Percentiles rank a stretch among this genome's conserved stretches.
Evolutionary conservation across 2,888 invertebrate genomes (phyloP).

Genomic region (Ectemnius continuus): DNA sequence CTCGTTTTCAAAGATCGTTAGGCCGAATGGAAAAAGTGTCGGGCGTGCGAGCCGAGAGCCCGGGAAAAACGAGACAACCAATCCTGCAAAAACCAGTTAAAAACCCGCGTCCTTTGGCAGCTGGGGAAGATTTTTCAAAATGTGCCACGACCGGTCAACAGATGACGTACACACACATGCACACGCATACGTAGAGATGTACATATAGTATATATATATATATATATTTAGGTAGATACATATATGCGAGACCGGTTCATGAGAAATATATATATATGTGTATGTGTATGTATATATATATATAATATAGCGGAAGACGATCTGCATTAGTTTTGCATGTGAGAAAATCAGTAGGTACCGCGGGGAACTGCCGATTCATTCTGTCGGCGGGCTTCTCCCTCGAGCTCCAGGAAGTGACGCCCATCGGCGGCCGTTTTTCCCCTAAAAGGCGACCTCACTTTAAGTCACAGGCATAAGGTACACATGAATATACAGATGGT

Average conservation of each 20-base stretch:
- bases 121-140: not conserved
- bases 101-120: not conserved
- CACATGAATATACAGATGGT: conserved; percentile 21
- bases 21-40: conserved; percentile 27
- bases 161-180: conserved; percentile 70
- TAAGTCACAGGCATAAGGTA: conserved; percentile 45
- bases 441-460: conserved; percentile 69
- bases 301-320: conserved; percentile 51
- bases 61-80: conserved; percentile 6
- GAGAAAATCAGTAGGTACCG: conserved; percentile 82
- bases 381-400: conserved; percentile 86
- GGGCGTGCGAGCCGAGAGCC: conserved; percentile 11
- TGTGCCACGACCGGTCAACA: conserved; percentile 62
- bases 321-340: conserved; percentile 52
- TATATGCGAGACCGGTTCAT: conserved; percentile 11
- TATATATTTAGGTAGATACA: conserved; percentile 46
- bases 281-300: conserved; percentile 41
- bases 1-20: conserved; percentile 48
- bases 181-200: conserved; percentile 69
- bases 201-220: conserved; percentile 43
- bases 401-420: conserved; percentile 67
- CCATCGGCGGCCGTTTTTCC: conserved; percentile 71
- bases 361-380: conserved; percentile 91
- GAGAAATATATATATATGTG: conserved; percentile 12
- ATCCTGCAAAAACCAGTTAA: not conserved